These are phyloP conservation scores for Pomacea canaliculata DNA, from an alignment of 2,888 invertebrate genomes.

Conservation along the genomic window DNA sequence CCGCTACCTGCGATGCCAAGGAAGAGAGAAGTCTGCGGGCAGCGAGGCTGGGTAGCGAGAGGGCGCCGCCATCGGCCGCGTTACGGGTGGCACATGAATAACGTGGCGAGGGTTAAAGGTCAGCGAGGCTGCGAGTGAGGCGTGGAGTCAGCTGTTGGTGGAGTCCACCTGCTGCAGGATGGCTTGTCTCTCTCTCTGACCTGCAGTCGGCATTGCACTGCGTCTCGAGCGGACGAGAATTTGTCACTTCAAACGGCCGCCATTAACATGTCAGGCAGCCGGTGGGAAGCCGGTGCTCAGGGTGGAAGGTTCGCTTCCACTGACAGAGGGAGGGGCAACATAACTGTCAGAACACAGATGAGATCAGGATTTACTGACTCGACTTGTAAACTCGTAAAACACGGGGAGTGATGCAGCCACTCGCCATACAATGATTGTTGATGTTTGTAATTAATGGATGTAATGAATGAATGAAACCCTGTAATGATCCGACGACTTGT, in stretches of 20 bases:
- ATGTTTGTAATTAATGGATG: no score
- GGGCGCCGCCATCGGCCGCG: neutral
- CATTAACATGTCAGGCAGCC: conserved; percentile 12
- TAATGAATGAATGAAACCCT: no score
- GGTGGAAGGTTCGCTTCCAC: neutral
- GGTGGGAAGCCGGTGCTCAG: neutral
- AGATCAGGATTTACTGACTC: no score
- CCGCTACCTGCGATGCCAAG: no score
- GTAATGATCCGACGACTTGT: no score
- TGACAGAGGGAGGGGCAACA: neutral
- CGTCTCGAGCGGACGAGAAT: conserved; percentile 3
- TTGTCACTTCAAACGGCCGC: conserved; percentile 16
- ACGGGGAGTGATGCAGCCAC: no score
- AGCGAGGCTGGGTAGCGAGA: neutral
- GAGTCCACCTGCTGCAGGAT: conserved; percentile 9
- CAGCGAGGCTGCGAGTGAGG: conserved; percentile 1
- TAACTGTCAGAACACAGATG: no score
- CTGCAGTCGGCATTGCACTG: neutral
- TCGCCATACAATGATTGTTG: no score
- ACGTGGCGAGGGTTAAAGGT: conserved; percentile 3
- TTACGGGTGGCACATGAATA: neutral
- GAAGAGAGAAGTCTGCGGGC: no score
- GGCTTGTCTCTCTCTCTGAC: conserved; percentile 3
- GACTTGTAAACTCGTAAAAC: no score
- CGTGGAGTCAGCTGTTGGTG: neutral